Percentiles rank a stretch among this genome's conserved stretches.
phyloP scores from a whole-genome alignment of 2,888 invertebrate genomes.

The Apotomis capreana region DNA sequence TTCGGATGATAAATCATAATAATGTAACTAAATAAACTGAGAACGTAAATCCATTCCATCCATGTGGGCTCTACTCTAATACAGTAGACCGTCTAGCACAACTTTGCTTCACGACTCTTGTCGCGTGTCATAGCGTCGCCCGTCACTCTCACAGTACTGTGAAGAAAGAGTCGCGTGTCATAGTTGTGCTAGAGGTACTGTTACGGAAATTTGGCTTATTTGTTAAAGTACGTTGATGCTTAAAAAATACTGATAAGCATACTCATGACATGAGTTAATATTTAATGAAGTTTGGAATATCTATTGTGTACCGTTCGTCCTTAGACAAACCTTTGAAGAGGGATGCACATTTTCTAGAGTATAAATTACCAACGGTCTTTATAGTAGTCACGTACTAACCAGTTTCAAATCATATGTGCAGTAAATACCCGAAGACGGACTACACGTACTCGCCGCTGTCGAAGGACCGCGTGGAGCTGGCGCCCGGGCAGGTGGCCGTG shows the following conservation, averaged over 20 bases:
- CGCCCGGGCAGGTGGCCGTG: slow-evolving; percentile 91
- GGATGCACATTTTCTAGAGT: too few species aligned
- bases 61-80: background rate
- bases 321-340: too few species aligned
- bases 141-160: too few species aligned
- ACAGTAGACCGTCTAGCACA: too few species aligned
- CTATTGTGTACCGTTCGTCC: too few species aligned
- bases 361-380: too few species aligned
- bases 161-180: too few species aligned
- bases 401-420: slow-evolving; percentile 62
- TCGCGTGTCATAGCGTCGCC: too few species aligned
- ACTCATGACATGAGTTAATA: too few species aligned
- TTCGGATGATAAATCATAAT: slow-evolving; percentile 11
- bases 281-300: too few species aligned
- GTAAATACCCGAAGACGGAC: slow-evolving; percentile 95
- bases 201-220: background rate
- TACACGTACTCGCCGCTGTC: slow-evolving; percentile 94
- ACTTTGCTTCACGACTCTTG: too few species aligned
- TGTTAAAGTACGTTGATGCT: background rate
- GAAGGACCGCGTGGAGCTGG: slow-evolving; percentile 90
- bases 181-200: background rate
- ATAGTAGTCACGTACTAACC: background rate
- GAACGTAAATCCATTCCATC: background rate
- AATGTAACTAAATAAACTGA: slow-evolving; percentile 1
- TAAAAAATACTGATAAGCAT: too few species aligned